Evolutionary conservation across 2,888 invertebrate species (phyloP).

Genomic region (Lycaena phlaeas): DNA sequence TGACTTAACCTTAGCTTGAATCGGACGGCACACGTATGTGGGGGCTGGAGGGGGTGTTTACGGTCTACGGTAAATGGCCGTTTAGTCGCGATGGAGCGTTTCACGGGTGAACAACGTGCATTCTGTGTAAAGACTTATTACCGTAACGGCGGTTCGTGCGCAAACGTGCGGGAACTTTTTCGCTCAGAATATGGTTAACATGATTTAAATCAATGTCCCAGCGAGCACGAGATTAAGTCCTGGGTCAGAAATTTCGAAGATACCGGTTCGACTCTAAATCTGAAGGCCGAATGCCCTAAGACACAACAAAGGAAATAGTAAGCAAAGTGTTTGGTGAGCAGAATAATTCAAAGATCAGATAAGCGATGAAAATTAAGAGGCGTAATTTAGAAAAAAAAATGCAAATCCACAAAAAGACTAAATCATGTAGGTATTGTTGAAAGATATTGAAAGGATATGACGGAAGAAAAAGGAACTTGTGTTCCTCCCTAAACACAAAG

Average conservation of each 20-base stretch:
- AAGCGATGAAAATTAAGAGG: too few relatives aligned
- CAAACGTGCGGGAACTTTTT: constrained; percentile 14
- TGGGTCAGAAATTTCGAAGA: neutral
- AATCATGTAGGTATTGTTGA: too few relatives aligned
- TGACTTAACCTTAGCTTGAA: too few relatives aligned
- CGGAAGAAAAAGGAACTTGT: too few relatives aligned
- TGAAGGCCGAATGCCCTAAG: neutral
- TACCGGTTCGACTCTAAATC: neutral
- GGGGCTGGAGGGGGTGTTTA: constrained; percentile 3
- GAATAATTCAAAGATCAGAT: too few relatives aligned
- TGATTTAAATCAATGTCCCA: constrained; percentile 11
- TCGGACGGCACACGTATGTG: too few relatives aligned
- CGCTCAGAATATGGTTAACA: constrained; percentile 6
- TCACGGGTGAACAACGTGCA: constrained; percentile 19
- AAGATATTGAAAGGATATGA: too few relatives aligned
- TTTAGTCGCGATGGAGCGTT: constrained; percentile 22
- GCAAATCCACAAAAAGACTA: too few relatives aligned
- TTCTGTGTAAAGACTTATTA: constrained; percentile 21
- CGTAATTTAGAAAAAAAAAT: too few relatives aligned
- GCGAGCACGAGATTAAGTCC: neutral
- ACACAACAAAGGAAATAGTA: neutral
- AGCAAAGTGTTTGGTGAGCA: too few relatives aligned
- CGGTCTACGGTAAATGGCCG: constrained; percentile 13
- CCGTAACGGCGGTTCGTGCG: constrained; percentile 18
- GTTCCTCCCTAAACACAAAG: too few relatives aligned